Evolutionary conservation across 2,888 invertebrate genomes (phyloP).

Genomic region (Cerastis rubricosa): DNA sequence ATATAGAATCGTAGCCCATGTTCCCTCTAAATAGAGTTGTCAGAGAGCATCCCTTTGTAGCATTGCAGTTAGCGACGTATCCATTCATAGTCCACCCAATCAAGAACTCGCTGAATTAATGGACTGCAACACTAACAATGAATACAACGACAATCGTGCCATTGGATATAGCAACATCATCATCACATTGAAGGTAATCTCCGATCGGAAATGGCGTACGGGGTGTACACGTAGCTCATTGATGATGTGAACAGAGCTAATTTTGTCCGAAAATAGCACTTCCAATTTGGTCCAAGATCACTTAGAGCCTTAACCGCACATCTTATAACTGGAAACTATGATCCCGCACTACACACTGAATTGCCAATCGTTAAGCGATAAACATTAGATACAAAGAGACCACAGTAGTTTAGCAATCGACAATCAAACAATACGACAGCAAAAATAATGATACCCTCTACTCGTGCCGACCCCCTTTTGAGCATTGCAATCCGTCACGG

Average conservation of each 20-base stretch:
- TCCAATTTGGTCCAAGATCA: not conserved
- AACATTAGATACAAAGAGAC: not conserved
- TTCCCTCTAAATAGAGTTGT: not conserved
- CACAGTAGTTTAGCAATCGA: slow-evolving; percentile 16
- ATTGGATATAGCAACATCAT: not conserved
- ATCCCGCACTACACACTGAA: not conserved
- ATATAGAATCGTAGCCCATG: too few species aligned
- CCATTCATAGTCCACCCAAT: too few species aligned
- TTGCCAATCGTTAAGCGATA: not conserved
- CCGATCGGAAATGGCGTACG: not conserved
- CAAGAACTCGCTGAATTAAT: too few species aligned
- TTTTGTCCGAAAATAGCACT: too few species aligned
- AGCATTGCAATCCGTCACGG: slow-evolving; percentile 45
- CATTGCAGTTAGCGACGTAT: not conserved
- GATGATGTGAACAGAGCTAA: not conserved
- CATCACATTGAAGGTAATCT: slow-evolving; percentile 1
- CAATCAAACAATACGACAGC: slow-evolving; percentile 28
- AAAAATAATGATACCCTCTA: slow-evolving; percentile 36
- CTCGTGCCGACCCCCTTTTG: slow-evolving; percentile 55
- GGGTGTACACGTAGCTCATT: not conserved
- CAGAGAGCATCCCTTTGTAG: too few species aligned
- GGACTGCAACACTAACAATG: too few species aligned
- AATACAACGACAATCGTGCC: too few species aligned
- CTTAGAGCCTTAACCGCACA: not conserved
- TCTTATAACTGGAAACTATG: not conserved